These are phyloP conservation scores for Achlya flavicornis DNA, from an alignment of 2,888 invertebrate species.

Conservation along the genomic window DNA sequence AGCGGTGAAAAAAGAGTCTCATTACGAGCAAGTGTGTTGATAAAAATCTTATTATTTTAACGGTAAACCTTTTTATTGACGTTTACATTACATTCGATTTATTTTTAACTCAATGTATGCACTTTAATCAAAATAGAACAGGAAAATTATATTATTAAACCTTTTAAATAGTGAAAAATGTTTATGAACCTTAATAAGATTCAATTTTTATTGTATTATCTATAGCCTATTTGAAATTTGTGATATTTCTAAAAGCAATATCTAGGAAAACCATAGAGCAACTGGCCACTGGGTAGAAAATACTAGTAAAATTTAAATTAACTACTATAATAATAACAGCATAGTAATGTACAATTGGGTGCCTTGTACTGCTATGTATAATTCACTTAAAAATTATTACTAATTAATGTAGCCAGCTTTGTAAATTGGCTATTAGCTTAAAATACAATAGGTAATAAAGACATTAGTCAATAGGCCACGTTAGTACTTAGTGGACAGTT, in stretches of 20 bases:
- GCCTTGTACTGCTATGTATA: conserved; percentile 16
- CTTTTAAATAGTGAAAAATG: background rate
- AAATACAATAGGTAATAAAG: background rate
- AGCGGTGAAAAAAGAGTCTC: too few relatives aligned
- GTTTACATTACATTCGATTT: background rate
- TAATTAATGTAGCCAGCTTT: background rate
- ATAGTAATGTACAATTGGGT: background rate
- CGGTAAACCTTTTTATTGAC: too few relatives aligned
- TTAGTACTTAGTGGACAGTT: conserved; percentile 5
- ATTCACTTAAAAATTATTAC: conserved; percentile 3
- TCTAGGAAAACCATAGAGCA: background rate
- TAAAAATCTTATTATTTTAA: too few relatives aligned
- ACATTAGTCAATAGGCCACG: background rate
- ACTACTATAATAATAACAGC: background rate
- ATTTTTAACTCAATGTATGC: too few relatives aligned
- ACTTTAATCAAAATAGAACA: too few relatives aligned
- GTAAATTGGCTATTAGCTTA: background rate
- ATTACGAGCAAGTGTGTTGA: too few relatives aligned
- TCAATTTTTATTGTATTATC: background rate
- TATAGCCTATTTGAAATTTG: background rate
- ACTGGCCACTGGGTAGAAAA: conserved; percentile 6
- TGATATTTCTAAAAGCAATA: background rate
- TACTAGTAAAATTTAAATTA: background rate
- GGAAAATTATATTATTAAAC: background rate
- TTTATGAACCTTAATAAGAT: background rate